phyloP scores from a whole-genome alignment of 2,888 invertebrate species.

The Mimumesa dahlbomi region DNA sequence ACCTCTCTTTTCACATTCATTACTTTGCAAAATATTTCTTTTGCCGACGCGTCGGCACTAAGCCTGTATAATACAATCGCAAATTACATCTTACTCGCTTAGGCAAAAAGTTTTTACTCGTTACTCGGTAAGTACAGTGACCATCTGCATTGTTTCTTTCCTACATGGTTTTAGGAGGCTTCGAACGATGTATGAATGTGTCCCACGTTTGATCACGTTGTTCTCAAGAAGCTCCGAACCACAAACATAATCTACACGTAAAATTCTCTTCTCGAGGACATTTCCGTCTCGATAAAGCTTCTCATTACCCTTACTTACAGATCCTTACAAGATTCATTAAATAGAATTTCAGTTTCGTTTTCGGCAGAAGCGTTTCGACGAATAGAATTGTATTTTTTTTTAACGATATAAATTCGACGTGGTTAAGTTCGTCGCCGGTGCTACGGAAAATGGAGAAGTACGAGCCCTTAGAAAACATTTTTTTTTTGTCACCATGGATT shows the following conservation, averaged over 20 bases:
- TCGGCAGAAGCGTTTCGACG: slow-evolving; percentile 20
- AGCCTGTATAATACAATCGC: slow-evolving; percentile 75
- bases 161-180: slow-evolving; percentile 3
- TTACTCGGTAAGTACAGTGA: slow-evolving; percentile 75
- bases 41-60: slow-evolving; percentile 68
- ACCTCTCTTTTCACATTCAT: slow-evolving; percentile 67
- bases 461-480: slow-evolving; percentile 25
- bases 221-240: slow-evolving; percentile 24
- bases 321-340: slow-evolving; percentile 16
- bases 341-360: slow-evolving; percentile 10
- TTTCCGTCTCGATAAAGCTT: background rate
- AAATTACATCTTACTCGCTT: slow-evolving; percentile 67
- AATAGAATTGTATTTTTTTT: slow-evolving; percentile 10
- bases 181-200: slow-evolving; percentile 23
- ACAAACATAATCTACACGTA: slow-evolving; percentile 25
- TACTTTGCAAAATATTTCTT: slow-evolving; percentile 74
- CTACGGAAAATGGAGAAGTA: slow-evolving; percentile 27
- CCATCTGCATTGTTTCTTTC: slow-evolving; percentile 53
- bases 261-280: slow-evolving; percentile 7
- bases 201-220: slow-evolving; percentile 19
- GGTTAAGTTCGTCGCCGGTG: slow-evolving; percentile 7
- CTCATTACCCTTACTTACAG: slow-evolving; percentile 11
- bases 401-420: slow-evolving; percentile 6
- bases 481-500: background rate
- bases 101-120: slow-evolving; percentile 68